Evolutionary conservation across 1,140 invertebrate genomes (phyloP), one percentile per base, ranked within the genome.

Genomic region (Achatina immaculata): DNA sequence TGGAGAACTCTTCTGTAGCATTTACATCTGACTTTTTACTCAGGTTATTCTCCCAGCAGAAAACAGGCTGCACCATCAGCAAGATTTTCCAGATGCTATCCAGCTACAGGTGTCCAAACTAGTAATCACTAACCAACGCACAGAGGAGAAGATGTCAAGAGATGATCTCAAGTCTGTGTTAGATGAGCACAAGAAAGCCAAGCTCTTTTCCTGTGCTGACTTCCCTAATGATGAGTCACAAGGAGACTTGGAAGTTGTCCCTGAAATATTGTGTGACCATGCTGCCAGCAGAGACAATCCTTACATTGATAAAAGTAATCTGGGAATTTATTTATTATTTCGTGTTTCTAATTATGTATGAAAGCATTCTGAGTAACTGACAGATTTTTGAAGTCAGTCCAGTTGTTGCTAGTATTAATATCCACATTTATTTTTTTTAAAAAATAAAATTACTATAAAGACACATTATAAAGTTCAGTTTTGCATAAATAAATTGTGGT

Each of bases 71-170:
- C 94, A 95, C 81, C 94, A 94, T 86, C 92, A 94, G 19, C 93
- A 94, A 76, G 96, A 97, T 87, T 91, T 96, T 62, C 96, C 96
- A 4, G 94, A 94, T 82, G 94, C 95, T 45, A 89, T 97, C 38
- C 95, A 96, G 86, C 90, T 97, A n/a, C 95, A 96, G 92, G 94
- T 95, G 0, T 96, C 96, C 0, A 92, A 95, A 80, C 93, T 95
- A 2, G 94, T 94, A 0, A 92, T 96, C 65, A 96, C 95, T 9
- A 98, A 98, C 89, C 94, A 95, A 45, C 93, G 95, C 68, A 94
- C 94, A 75, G 93, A 93, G 82, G 94, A 95, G 75, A 86, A 89
- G 6, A 89, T 90, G 71, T 95, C 95, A 0, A 90, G 94, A 77
- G 93, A 94, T 21, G 94, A 96, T 89, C 92, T 97, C 80, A 94